Percentiles rank a stretch among this genome's conserved stretches.
Conservation (phyloP, 2,113 vertebrate genomes). For the Protobothrops flavoviridis region DNA sequence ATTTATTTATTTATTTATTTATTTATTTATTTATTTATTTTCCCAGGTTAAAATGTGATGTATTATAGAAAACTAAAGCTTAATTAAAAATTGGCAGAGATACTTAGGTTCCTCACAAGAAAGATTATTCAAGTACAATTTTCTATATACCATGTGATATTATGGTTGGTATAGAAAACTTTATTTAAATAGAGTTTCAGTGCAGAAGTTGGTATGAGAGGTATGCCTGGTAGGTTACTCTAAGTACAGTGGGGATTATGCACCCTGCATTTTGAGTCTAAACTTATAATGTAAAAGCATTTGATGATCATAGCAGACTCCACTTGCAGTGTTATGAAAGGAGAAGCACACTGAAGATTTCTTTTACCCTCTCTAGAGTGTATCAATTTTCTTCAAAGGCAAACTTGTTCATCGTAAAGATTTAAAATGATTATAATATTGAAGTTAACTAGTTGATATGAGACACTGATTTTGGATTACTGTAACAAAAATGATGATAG, state of each 20-base stretch:
- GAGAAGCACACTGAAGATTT: background rate
- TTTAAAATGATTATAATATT: background rate
- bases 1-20: too few species aligned
- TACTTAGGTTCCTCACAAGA: slow-evolving; percentile 31
- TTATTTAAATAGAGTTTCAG: background rate
- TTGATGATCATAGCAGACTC: slow-evolving; percentile 18
- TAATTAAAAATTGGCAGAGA: background rate
- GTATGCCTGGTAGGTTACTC: background rate
- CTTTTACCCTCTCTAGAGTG: background rate
- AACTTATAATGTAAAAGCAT: slow-evolving; percentile 1
- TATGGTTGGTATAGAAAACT: slow-evolving; percentile 24
- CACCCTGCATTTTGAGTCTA: background rate
- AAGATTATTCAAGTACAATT: background rate
- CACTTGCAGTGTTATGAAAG: background rate
- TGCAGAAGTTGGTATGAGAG: background rate
- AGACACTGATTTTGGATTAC: background rate
- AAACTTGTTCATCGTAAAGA: background rate
- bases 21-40: too few species aligned
- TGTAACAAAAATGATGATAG: background rate
- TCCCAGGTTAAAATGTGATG: background rate
- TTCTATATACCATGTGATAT: background rate
- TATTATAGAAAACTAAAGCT: slow-evolving; percentile 41
- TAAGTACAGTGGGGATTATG: background rate
- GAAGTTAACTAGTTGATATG: background rate
- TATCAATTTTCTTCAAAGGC: background rate